These are phyloP conservation scores for Eptatretus burgeri DNA, from an alignment of 2,113 vertebrate species.

Conservation along the genomic window DNA sequence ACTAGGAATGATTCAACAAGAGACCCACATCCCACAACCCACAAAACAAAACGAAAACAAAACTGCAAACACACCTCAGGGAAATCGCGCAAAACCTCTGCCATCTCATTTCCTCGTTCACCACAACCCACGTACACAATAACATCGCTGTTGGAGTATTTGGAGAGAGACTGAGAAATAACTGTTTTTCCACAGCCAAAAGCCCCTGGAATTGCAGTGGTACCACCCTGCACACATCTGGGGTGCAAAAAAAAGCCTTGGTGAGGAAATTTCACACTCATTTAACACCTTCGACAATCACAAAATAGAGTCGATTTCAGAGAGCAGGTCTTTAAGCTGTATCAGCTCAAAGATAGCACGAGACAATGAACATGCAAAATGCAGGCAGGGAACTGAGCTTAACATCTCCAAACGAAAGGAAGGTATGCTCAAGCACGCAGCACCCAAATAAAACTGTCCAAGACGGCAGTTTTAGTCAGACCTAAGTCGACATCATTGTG, in stretches of 20 bases:
- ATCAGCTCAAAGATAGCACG: no score
- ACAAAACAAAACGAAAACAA: neutral
- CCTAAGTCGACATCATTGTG: no score
- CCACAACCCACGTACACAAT: slow-evolving; percentile 91
- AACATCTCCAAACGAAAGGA: no score
- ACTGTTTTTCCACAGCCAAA: slow-evolving; percentile 94
- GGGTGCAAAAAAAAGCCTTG: slow-evolving; percentile 12
- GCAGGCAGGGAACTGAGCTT: no score
- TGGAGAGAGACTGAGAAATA: slow-evolving; percentile 86
- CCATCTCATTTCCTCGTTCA: slow-evolving; percentile 94
- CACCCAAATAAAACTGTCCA: no score
- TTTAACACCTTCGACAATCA: no score
- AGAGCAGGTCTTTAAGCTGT: no score
- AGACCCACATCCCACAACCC: neutral
- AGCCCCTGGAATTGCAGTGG: slow-evolving; percentile 78
- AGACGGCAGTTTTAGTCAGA: no score
- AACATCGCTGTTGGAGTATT: slow-evolving; percentile 91
- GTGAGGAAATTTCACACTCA: no score
- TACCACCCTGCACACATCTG: slow-evolving; percentile 91
- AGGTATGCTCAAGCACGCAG: no score
- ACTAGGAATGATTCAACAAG: neutral
- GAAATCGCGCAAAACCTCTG: slow-evolving; percentile 85
- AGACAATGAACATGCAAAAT: no score
- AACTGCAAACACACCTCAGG: slow-evolving; percentile 38
- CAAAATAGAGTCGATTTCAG: no score